Percentiles rank a stretch among this genome's conserved stretches.
These are phyloP conservation scores for Ichneumon xanthorius DNA, from an alignment of 2,888 invertebrate genomes.

Conservation along the genomic window DNA sequence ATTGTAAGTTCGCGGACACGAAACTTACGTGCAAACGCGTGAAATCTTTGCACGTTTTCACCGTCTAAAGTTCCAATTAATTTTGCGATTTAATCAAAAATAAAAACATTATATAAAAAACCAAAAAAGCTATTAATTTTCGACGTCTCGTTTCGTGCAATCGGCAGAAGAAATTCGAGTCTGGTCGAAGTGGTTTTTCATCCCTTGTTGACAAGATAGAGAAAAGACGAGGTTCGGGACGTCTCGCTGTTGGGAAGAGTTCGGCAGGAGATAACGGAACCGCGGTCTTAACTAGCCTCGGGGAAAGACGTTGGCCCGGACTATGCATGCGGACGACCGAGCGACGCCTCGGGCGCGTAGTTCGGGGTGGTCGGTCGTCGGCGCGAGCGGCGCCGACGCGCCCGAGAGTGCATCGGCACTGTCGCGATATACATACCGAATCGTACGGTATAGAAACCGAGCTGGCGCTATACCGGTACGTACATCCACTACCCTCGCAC, in stretches of 20 bases:
- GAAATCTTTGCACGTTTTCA: too few relatives aligned
- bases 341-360: slow-evolving; percentile 50
- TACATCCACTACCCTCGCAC: slow-evolving; percentile 10
- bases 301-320: slow-evolving; percentile 36
- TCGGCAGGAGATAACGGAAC: slow-evolving; percentile 9
- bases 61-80: too few relatives aligned
- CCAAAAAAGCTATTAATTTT: neutral
- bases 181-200: neutral
- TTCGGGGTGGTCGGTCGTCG: slow-evolving; percentile 68
- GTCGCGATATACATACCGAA: slow-evolving; percentile 67
- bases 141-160: neutral
- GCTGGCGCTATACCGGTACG: slow-evolving; percentile 14
- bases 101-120: neutral
- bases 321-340: slow-evolving; percentile 51
- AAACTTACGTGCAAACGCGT: too few relatives aligned
- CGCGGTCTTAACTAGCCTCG: slow-evolving; percentile 1
- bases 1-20: too few relatives aligned
- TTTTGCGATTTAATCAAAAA: too few relatives aligned
- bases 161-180: neutral
- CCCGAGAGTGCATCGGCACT: slow-evolving; percentile 75
- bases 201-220: neutral
- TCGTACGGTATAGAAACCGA: slow-evolving; percentile 55
- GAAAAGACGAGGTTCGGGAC: neutral
- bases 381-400: slow-evolving; percentile 63
- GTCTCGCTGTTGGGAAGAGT: neutral